Percentiles rank a stretch among this genome's conserved stretches.
Evolutionary conservation across 2,113 vertebrate species (phyloP).

Genomic region (Bufo bufo): DNA sequence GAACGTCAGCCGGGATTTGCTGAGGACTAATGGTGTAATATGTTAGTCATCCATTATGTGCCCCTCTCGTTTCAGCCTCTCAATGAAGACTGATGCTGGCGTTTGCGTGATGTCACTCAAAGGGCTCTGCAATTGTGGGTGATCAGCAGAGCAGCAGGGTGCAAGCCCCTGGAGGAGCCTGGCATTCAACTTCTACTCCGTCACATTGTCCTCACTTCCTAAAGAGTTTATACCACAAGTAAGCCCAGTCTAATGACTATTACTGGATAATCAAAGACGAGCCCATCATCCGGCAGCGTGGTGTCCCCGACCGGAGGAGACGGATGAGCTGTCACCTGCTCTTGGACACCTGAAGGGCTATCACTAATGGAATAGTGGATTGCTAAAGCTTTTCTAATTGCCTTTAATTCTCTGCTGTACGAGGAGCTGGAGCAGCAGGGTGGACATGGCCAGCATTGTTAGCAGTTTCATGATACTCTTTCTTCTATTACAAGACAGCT

Average conservation of each 20-base stretch:
- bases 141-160: slow-evolving; percentile 53
- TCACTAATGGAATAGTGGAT: slow-evolving; percentile 71
- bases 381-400: slow-evolving; percentile 62
- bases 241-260: slow-evolving; percentile 38
- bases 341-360: slow-evolving; percentile 64
- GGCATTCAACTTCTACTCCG: slow-evolving; percentile 52
- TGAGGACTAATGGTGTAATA: slow-evolving; percentile 66
- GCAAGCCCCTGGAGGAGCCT: slow-evolving; percentile 49
- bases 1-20: slow-evolving; percentile 69
- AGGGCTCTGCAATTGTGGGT: slow-evolving; percentile 58
- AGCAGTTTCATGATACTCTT: slow-evolving; percentile 73
- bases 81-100: slow-evolving; percentile 70
- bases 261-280: slow-evolving; percentile 59
- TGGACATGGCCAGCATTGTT: slow-evolving; percentile 77
- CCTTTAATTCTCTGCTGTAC: slow-evolving; percentile 62
- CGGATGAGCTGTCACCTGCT: slow-evolving; percentile 65
- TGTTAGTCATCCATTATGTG: slow-evolving; percentile 75
- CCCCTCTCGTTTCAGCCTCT: slow-evolving; percentile 76
- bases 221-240: slow-evolving; percentile 41
- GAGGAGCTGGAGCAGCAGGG: slow-evolving; percentile 64
- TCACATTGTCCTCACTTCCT: slow-evolving; percentile 59
- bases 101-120: slow-evolving; percentile 63
- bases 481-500: slow-evolving; percentile 74
- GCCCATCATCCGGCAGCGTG: slow-evolving; percentile 53
- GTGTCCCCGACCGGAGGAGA: slow-evolving; percentile 51